A percentile compares a stretch with the other conserved stretches of the same genome.
Conservation (phyloP, 1,140 invertebrate genomes). For the Phymastichus coffea region DNA sequence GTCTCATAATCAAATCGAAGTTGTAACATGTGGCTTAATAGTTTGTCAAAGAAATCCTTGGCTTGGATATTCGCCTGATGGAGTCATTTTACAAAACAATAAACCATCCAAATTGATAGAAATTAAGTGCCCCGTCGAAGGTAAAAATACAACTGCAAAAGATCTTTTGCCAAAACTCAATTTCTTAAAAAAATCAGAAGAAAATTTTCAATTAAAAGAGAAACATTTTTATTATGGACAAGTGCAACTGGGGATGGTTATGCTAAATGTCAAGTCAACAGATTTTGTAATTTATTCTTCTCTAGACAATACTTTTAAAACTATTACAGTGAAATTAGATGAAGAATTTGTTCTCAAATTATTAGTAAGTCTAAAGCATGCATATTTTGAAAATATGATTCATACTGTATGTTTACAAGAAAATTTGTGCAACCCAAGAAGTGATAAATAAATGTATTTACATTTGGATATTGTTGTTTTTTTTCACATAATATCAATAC, state of each 20-base stretch:
- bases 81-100: slow-evolving; percentile 19
- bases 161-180: slow-evolving; percentile 13
- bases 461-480: too few species aligned
- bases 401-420: slow-evolving; percentile 2
- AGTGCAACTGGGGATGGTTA: slow-evolving; percentile 31
- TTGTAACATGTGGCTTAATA: neutral
- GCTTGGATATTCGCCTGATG: slow-evolving; percentile 27
- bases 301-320: slow-evolving; percentile 14
- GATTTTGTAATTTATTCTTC: slow-evolving; percentile 30
- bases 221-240: slow-evolving; percentile 30
- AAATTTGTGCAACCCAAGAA: slow-evolving; percentile 3
- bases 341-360: neutral
- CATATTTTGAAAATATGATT: too few species aligned
- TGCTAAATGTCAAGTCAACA: slow-evolving; percentile 23
- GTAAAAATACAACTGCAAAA: slow-evolving; percentile 20
- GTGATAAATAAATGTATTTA: neutral
- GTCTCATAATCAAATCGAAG: neutral
- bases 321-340: neutral
- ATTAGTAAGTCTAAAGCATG: neutral
- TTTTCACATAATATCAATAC: neutral
- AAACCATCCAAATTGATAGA: slow-evolving; percentile 25
- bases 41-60: slow-evolving; percentile 18
- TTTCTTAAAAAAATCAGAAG: neutral
- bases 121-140: slow-evolving; percentile 30
- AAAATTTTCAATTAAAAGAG: slow-evolving; percentile 19